These are phyloP conservation scores for Glaucopsyche alexis DNA, from an alignment of 2,888 invertebrate genomes.

Conservation along the genomic window DNA sequence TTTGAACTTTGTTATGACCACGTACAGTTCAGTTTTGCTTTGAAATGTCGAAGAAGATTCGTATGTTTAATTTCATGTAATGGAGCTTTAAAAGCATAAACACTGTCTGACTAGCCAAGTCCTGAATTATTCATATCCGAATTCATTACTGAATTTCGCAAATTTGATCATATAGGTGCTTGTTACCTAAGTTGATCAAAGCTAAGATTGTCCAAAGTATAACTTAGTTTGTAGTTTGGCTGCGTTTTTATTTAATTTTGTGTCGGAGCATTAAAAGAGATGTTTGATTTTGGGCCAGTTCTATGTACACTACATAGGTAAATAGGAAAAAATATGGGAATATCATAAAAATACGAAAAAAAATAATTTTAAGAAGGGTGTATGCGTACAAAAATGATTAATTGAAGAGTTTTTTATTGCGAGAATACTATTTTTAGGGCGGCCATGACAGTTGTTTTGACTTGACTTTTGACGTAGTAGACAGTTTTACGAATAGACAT, in stretches of 20 bases:
- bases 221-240: background rate
- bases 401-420: too few relatives aligned
- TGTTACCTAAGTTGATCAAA: constrained; percentile 9
- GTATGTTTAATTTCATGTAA: background rate
- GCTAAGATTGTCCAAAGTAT: background rate
- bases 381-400: too few relatives aligned
- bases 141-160: constrained; percentile 18
- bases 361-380: too few relatives aligned
- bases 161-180: constrained; percentile 24
- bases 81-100: constrained; percentile 15
- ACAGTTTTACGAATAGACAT: too few relatives aligned
- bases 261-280: background rate
- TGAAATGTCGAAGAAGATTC: background rate
- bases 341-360: too few relatives aligned
- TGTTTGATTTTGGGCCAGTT: too few relatives aligned
- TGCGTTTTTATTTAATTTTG: background rate
- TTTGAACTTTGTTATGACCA: background rate
- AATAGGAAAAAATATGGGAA: too few relatives aligned
- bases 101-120: constrained; percentile 26
- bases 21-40: background rate
- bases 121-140: constrained; percentile 21
- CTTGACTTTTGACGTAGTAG: too few relatives aligned
- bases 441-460: too few relatives aligned
- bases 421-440: too few relatives aligned
- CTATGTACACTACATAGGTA: too few relatives aligned